phyloP scores from a whole-genome alignment of 2,113 vertebrate genomes.

The Cyanistes caeruleus region DNA sequence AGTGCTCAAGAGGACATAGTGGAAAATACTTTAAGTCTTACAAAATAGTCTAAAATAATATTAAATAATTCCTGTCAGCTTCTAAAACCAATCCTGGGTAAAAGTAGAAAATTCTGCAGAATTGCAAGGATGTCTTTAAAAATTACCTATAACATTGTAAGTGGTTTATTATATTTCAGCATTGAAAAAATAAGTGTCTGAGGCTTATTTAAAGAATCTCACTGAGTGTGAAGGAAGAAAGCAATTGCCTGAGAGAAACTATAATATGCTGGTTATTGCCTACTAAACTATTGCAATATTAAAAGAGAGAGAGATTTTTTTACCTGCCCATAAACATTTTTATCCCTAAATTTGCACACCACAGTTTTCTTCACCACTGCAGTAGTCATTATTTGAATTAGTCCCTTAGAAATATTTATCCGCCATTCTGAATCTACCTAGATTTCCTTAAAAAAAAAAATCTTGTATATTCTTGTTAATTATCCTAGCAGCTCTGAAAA shows the following conservation, averaged over 20 bases:
- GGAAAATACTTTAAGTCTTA: not conserved
- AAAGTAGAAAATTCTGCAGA: constrained; percentile 1
- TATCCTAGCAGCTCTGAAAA: not conserved
- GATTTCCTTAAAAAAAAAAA: not conserved
- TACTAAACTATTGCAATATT: not conserved
- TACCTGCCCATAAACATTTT: not conserved
- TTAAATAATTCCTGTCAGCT: not conserved
- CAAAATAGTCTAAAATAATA: not conserved
- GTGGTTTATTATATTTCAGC: not conserved
- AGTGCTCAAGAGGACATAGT: not conserved
- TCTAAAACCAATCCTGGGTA: not conserved
- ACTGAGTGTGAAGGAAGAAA: not conserved
- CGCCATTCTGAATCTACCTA: not conserved
- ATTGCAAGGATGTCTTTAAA: constrained; percentile 2
- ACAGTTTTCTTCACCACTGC: not conserved
- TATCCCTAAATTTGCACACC: not conserved
- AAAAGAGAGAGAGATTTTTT: not conserved
- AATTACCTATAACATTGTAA: not conserved
- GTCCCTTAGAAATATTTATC: not conserved
- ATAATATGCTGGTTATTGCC: not conserved
- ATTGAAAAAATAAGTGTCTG: not conserved
- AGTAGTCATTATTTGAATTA: not conserved
- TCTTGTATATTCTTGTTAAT: not conserved
- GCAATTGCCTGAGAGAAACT: not conserved
- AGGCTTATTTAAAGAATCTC: not conserved